A percentile compares a stretch with the other conserved stretches of the same genome.
Evolutionary conservation across 2,797 vertebrate genomes (phyloP).

Genomic region (Thaleichthys pacificus): DNA sequence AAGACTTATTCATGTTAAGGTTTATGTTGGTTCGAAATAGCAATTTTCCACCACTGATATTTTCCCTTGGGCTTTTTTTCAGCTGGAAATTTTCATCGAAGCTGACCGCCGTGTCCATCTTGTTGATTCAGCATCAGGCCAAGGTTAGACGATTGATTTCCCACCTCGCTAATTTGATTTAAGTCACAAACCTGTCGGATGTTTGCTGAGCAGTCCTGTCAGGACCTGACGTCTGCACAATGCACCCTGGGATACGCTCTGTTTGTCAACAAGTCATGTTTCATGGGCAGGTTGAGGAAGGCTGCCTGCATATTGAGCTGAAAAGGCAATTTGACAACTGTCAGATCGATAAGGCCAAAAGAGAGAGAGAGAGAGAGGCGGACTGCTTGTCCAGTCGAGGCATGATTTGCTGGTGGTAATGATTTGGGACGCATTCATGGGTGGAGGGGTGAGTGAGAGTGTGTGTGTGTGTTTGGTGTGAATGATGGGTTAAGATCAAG

Average conservation of each 20-base stretch:
- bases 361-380: slow-evolving; percentile 19
- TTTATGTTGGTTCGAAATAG: not conserved
- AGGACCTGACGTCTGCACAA: slow-evolving; percentile 32
- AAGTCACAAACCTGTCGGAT: slow-evolving; percentile 50
- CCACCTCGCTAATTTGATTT: slow-evolving; percentile 53
- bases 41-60: not conserved
- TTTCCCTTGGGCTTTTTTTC: not conserved
- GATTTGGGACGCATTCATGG: slow-evolving; percentile 11
- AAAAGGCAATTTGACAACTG: slow-evolving; percentile 55
- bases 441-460: not conserved
- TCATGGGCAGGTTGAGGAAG: slow-evolving; percentile 39
- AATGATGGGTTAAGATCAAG: slow-evolving; percentile 8
- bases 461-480: not conserved
- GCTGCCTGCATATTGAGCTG: slow-evolving; percentile 39
- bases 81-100: slow-evolving; percentile 9
- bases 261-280: slow-evolving; percentile 62
- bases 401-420: slow-evolving; percentile 11
- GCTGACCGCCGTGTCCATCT: slow-evolving; percentile 25
- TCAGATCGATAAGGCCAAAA: slow-evolving; percentile 51
- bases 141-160: slow-evolving; percentile 64
- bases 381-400: not conserved
- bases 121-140: slow-evolving; percentile 58
- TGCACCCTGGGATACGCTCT: slow-evolving; percentile 35
- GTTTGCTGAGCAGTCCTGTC: slow-evolving; percentile 54
- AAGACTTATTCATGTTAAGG: not conserved